Base-by-base conservation (phyloP, 1,140 invertebrate genomes). In the Dendroctonus ponderosae region DNA sequence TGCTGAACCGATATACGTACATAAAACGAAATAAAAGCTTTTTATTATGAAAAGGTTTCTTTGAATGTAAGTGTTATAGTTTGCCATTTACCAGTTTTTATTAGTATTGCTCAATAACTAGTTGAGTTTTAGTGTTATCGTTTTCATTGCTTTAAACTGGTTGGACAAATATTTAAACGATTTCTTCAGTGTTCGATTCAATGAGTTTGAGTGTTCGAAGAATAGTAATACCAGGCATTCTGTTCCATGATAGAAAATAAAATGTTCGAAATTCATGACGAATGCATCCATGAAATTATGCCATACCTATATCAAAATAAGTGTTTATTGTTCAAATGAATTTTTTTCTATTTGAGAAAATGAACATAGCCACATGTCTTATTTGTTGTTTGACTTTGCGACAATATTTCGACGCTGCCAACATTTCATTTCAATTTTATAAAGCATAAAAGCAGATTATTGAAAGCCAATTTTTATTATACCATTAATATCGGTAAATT, bases 21-120 rank as follows among this genome's bases (percentile, higher is more conserved):
- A 58, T 58, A 58, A 58, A 58, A 14, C 40, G 56, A 44, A 58
- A 58, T 58, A 58, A 58, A 58, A 58, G n/a, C 42, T 5, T 58
- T n/a, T 44, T 58, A 58, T 58, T 58, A 58, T 58, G 56, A 58
- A 58, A 58, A 58, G 56, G 14, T 58, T 58, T 58, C 56, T 58
- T 58, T 58, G 8, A 58, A 58, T 14, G 56, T 44, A 58, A 58
- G 56, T 58, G 56, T 58, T 58, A 58, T 58, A 58, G 56, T 58
- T 39, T 44, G 56, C 43, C 56, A 58, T 58, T 58, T 58, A 58
- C 56, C 38, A 44, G 12, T 42, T 58, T 58, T 58, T 58, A 58
- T 58, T 58, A 43, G 9, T 58, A 44, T 58, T 58, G 12, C 56
- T 44, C 56, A 58, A 58, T 58, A 58, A 58, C 56, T 58, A 58